A percentile compares a stretch with the other conserved stretches of the same genome.
Evolutionary conservation across 64 coral and sea anemone species (phyloP).

Genomic region (Acropora tenuis): DNA sequence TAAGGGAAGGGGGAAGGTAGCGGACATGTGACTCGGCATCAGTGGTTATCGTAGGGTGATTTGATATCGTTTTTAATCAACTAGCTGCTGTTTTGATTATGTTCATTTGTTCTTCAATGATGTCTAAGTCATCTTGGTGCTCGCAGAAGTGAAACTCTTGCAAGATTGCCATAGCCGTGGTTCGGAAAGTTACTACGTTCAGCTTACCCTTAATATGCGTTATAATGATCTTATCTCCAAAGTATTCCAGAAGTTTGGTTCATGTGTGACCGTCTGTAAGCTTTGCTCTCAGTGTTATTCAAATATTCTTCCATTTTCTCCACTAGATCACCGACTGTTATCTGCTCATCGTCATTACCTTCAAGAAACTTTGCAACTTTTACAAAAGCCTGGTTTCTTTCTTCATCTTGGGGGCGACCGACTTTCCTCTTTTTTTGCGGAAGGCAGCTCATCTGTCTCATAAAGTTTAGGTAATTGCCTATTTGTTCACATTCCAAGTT

Average conservation of each 20-base stretch:
- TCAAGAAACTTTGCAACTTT: constrained; percentile 53
- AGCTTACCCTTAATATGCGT: constrained; percentile 16
- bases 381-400: constrained; percentile 9
- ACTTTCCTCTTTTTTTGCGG: constrained; percentile 3
- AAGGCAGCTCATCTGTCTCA: background rate
- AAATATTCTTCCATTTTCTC: constrained; percentile 70
- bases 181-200: constrained; percentile 44
- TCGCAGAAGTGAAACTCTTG: constrained; percentile 26
- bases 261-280: constrained; percentile 46
- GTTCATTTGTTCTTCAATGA: background rate
- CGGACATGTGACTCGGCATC: background rate
- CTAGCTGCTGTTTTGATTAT: constrained; percentile 34
- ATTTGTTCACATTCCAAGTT: constrained; percentile 51
- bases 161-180: background rate
- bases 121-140: background rate
- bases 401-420: constrained; percentile 35
- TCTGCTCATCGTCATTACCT: constrained; percentile 64
- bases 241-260: constrained; percentile 48
- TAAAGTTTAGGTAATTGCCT: constrained; percentile 43
- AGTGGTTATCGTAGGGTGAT: constrained; percentile 3
- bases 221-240: constrained; percentile 52
- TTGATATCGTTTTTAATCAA: constrained; percentile 53
- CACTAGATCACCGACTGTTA: constrained; percentile 48
- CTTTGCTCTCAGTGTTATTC: constrained; percentile 8
- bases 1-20: background rate